Base-by-base conservation (phyloP, 2,888 invertebrate genomes). In the Epistrophe eligans region DNA sequence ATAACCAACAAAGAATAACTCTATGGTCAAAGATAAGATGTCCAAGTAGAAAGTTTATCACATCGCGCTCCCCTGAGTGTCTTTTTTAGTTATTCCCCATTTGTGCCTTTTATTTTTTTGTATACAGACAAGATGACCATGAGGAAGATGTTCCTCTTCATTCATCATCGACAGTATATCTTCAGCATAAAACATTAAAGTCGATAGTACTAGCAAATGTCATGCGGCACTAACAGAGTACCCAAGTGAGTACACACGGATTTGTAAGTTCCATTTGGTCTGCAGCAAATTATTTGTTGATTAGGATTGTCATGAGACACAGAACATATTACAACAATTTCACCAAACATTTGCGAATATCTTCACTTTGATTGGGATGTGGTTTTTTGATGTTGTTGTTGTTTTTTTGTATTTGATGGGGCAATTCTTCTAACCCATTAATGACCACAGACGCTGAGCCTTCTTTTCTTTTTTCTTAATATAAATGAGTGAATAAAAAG, bases 31-130 rank as follows among this genome's bases (percentile, higher is more conserved):
- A 67, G 79, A 74, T 79, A 82, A 77, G 82, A 87, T 83, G 76
- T 72, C 83, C 76, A 62, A 87, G 76, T 87, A 87, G 87, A 87
- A 87, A 87, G 87, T 87, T 87, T 82, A 83, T 87, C 83, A 58
- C 83, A 83, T 72, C 57, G 74, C 74, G 24, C 58, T 82, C 40
- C 73, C 70, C 64, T 48, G 64, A 73, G 64, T 58, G 19, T 74
- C 6, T 48, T 48, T 48, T 35, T 45, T 45, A 50, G 19, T 74
- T 79, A 64, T 83, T 74, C 67, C 72, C 76, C 82, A 82, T 79
- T 79, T 83, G 76, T 83, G 79, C 64, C 76, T 79, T 83, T 82
- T 83, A 71, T 62, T 24, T 24, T 60, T 79, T 70, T 52, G 38
- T 67, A 13, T 19, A 19, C 6, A 38, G 17, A 17, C 76, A 60